Evolutionary conservation across 2,113 vertebrate species (phyloP).

Genomic region (Channa maculata): DNA sequence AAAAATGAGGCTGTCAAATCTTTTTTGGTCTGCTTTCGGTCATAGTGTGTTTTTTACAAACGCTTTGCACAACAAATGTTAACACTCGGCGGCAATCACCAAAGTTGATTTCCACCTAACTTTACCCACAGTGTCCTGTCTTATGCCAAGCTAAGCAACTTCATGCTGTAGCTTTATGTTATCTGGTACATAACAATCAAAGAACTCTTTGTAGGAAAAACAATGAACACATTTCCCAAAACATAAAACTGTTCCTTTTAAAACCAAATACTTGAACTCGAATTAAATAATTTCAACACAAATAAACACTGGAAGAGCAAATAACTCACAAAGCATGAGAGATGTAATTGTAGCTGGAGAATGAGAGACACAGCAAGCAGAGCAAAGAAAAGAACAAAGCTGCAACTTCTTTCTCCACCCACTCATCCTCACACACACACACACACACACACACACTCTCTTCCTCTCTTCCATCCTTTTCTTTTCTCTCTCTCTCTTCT

Average conservation of each 20-base stretch:
- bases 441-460: conserved; percentile 40
- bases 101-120: too few species aligned
- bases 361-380: conserved; percentile 30
- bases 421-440: conserved; percentile 24
- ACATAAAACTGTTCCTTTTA: conserved; percentile 16
- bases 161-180: too few species aligned
- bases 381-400: conserved; percentile 42
- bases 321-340: background rate
- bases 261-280: background rate
- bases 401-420: conserved; percentile 60
- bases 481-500: conserved; percentile 45
- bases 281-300: background rate
- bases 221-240: background rate
- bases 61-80: too few species aligned
- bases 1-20: too few species aligned
- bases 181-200: background rate
- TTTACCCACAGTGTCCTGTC: too few species aligned
- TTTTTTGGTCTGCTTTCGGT: too few species aligned
- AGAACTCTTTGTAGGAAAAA: background rate
- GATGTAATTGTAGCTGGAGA: conserved; percentile 15
- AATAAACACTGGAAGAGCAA: background rate
- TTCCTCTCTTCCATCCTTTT: conserved; percentile 25
- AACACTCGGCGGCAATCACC: too few species aligned
- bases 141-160: too few species aligned
- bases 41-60: too few species aligned